phyloP scores from a whole-genome alignment of 1,140 invertebrate genomes.

The Drosophila guanche region DNA sequence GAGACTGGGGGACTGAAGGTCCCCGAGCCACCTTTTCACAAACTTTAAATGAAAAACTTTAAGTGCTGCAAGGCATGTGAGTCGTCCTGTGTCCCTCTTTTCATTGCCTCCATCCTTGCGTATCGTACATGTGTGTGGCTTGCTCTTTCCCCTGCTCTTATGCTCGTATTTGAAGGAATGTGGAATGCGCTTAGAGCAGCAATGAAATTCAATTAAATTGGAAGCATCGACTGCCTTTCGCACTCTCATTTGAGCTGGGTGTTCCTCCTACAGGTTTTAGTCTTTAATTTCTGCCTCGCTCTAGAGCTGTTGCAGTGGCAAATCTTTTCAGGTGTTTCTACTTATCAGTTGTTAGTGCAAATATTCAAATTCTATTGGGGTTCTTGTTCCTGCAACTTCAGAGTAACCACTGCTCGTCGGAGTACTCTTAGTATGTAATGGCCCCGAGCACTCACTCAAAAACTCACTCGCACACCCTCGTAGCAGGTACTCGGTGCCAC shows the following conservation, averaged over 20 bases:
- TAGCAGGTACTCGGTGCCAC: background rate
- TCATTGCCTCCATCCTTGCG: background rate
- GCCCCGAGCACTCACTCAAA: slow-evolving; percentile 18
- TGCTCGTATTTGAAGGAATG: too few species aligned
- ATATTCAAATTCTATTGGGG: background rate
- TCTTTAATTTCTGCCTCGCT: too few species aligned
- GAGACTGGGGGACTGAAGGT: background rate
- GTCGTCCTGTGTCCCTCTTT: background rate
- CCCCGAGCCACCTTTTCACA: slow-evolving; percentile 53
- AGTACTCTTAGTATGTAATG: slow-evolving; percentile 38
- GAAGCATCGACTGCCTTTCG: slow-evolving; percentile 12
- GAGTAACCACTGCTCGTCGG: slow-evolving; percentile 22
- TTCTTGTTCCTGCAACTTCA: background rate
- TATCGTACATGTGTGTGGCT: background rate
- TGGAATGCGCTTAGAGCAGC: slow-evolving; percentile 42
- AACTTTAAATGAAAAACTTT: slow-evolving; percentile 82
- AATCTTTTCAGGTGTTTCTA: too few species aligned
- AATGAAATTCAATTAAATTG: slow-evolving; percentile 42
- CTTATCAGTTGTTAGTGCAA: too few species aligned
- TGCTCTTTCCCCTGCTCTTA: slow-evolving; percentile 6
- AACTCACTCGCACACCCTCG: slow-evolving; percentile 1
- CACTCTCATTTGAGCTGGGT: slow-evolving; percentile 20
- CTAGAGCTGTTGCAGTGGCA: too few species aligned
- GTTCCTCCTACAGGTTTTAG: slow-evolving; percentile 5
- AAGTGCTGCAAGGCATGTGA: slow-evolving; percentile 60